phyloP scores from a whole-genome alignment of 2,888 invertebrate species.

The Pyrochroa serraticornis region DNA sequence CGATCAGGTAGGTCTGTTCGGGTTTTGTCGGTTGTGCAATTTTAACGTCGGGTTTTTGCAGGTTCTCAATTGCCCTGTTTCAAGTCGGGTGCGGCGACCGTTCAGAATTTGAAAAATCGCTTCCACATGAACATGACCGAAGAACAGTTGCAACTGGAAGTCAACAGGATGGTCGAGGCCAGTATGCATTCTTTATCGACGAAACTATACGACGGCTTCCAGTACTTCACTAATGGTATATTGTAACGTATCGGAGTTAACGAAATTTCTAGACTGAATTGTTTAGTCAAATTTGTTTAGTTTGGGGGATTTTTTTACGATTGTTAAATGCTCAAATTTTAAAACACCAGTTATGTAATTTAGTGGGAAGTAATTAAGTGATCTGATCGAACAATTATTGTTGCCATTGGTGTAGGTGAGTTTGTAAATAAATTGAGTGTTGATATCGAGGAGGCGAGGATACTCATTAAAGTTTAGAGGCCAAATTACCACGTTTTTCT shows the following conservation, averaged over 20 bases:
- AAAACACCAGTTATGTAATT: slow-evolving; percentile 36
- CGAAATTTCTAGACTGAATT: slow-evolving; percentile 3
- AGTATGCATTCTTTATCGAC: slow-evolving; percentile 96
- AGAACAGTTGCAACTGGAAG: slow-evolving; percentile 89
- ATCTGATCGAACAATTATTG: slow-evolving; percentile 26
- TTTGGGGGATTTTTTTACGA: slow-evolving; percentile 26
- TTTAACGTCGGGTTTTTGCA: slow-evolving; percentile 53
- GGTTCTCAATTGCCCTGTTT: slow-evolving; percentile 97
- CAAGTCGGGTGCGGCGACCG: slow-evolving; percentile 89
- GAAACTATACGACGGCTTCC: slow-evolving; percentile 97
- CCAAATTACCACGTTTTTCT: slow-evolving; percentile 40
- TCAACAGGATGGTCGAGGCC: slow-evolving; percentile 92
- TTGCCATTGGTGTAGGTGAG: slow-evolving; percentile 25
- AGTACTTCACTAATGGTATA: slow-evolving; percentile 98
- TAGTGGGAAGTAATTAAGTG: slow-evolving; percentile 30
- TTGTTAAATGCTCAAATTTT: slow-evolving; percentile 44
- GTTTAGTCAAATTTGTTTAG: slow-evolving; percentile 9
- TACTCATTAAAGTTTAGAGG: slow-evolving; percentile 42
- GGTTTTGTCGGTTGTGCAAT: slow-evolving; percentile 1
- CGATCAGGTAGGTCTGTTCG: slow-evolving; percentile 75
- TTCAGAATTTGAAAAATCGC: slow-evolving; percentile 88
- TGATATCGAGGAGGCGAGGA: slow-evolving; percentile 32
- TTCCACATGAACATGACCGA: slow-evolving; percentile 95
- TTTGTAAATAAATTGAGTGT: slow-evolving; percentile 32
- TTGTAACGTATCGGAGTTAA: slow-evolving; percentile 59